Evolutionary conservation across 1,140 invertebrate genomes (phyloP).

Genomic region (Bombus consobrinus): DNA sequence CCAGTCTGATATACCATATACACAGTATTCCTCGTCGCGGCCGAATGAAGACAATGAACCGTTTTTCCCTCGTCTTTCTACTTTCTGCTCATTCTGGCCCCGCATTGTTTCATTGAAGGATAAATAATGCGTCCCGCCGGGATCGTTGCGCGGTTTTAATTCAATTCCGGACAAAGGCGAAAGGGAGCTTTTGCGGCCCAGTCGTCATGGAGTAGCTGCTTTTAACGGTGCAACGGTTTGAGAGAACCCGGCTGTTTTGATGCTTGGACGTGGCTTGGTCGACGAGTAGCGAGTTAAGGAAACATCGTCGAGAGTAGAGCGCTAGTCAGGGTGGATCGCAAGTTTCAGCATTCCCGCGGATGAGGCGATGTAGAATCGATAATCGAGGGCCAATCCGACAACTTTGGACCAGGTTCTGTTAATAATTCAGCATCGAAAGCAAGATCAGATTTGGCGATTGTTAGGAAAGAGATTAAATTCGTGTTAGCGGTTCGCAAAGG

Average conservation of each 20-base stretch:
- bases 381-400: neutral
- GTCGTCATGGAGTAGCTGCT: neutral
- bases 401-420: constrained; percentile 43
- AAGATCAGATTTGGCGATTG: constrained; percentile 53
- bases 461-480: constrained; percentile 40
- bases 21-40: neutral
- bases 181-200: neutral
- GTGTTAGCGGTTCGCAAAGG: neutral
- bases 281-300: neutral
- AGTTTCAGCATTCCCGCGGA: constrained; percentile 20
- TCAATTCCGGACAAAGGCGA: constrained; percentile 35
- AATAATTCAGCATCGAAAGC: constrained; percentile 54
- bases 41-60: constrained; percentile 22
- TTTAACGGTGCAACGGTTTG: neutral
- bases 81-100: neutral
- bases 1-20: neutral
- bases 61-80: neutral
- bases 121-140: constrained; percentile 41
- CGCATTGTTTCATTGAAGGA: constrained; percentile 25
- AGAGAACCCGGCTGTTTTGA: neutral
- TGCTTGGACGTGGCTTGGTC: neutral
- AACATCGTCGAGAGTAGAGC: constrained; percentile 7
- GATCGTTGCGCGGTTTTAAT: constrained; percentile 35
- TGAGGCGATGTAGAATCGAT: constrained; percentile 33
- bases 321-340: neutral